Percentiles rank a stretch among this genome's conserved stretches.
Evolutionary conservation across 2,888 invertebrate genomes (phyloP).

Genomic region (Pristionchus fissidentatus): DNA sequence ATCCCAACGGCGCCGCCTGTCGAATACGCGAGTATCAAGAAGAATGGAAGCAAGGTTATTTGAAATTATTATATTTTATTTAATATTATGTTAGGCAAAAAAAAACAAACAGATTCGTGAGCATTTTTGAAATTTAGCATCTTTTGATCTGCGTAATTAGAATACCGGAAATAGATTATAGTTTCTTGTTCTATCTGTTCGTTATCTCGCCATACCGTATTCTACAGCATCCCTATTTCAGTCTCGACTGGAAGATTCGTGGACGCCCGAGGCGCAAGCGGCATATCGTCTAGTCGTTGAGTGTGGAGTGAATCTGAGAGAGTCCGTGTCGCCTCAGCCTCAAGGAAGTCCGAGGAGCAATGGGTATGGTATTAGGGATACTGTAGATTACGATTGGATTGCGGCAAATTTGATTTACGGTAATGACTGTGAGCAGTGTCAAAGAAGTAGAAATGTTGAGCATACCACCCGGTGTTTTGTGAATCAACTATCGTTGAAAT

Average conservation of each 20-base stretch:
- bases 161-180: no score
- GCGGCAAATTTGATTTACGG: background rate
- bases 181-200: no score
- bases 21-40: background rate
- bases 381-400: background rate
- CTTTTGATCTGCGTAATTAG: no score
- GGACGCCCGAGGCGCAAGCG: conserved; percentile 81
- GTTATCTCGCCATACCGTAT: background rate
- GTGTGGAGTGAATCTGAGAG: conserved; percentile 48
- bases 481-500: no score
- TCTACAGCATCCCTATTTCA: background rate
- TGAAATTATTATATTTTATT: no score
- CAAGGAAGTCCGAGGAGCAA: background rate
- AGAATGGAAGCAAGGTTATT: conserved; percentile 27
- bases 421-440: no score
- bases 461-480: no score
- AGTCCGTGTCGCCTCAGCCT: conserved; percentile 34
- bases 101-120: no score
- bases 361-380: conserved; percentile 20
- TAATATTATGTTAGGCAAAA: no score
- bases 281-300: conserved; percentile 93
- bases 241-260: conserved; percentile 39
- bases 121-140: no score
- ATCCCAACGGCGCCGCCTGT: background rate
- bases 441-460: no score